phyloP scores from a whole-genome alignment of 2,113 vertebrate species.

The Hemibagrus wyckioides region DNA sequence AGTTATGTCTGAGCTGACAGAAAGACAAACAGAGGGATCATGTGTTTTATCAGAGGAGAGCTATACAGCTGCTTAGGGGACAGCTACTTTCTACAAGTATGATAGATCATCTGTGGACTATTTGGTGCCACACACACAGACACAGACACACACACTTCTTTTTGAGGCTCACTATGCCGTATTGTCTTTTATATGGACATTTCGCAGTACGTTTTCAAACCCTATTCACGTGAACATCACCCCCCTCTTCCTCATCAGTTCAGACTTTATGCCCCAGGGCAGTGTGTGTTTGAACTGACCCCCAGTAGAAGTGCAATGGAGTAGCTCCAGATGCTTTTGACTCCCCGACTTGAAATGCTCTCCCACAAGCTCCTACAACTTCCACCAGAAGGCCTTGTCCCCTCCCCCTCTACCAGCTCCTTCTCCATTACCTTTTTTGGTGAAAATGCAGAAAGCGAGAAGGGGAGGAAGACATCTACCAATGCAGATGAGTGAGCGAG shows the following conservation, averaged over 20 bases:
- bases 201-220: constrained; percentile 25
- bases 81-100: background rate
- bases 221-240: constrained; percentile 30
- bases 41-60: background rate
- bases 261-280: constrained; percentile 62
- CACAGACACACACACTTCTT: background rate
- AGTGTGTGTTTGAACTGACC: constrained; percentile 68
- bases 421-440: constrained; percentile 99
- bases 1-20: constrained; percentile 9
- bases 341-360: constrained; percentile 52
- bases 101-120: background rate
- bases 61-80: background rate
- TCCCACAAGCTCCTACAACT: constrained; percentile 63
- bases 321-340: constrained; percentile 90
- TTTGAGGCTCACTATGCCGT: background rate
- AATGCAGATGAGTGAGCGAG: constrained; percentile 56
- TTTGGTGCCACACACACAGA: background rate
- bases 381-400: constrained; percentile 63
- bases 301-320: constrained; percentile 83
- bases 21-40: constrained; percentile 5
- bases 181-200: constrained; percentile 4
- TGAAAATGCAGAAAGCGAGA: constrained; percentile 83
- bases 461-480: constrained; percentile 68
- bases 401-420: constrained; percentile 63
- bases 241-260: constrained; percentile 39